phyloP scores from a whole-genome alignment of 92 coral and sea anemone genomes.

The Bergia puertoricense region DNA sequence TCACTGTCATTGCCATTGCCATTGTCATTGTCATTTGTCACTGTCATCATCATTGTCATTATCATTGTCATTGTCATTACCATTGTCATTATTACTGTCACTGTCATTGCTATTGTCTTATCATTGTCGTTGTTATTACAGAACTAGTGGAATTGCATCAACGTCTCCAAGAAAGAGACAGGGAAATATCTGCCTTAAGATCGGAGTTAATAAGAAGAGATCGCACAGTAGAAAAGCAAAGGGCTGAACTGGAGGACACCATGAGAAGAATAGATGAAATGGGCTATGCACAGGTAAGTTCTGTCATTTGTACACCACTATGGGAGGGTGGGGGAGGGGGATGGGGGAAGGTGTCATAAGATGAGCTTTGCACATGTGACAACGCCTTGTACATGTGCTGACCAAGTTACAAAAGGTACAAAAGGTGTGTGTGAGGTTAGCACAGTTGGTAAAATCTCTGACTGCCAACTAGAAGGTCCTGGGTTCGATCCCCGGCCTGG shows the following conservation, averaged over 20 bases:
- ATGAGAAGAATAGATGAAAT: conserved; percentile 75
- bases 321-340: neutral
- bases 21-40: too few relatives aligned
- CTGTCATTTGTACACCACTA: neutral
- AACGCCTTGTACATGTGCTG: too few relatives aligned
- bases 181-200: conserved; percentile 79
- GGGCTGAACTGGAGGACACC: conserved; percentile 83
- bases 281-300: conserved; percentile 77
- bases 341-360: neutral
- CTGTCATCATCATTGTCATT: too few relatives aligned
- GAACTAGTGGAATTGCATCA: conserved; percentile 79
- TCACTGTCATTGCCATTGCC: too few relatives aligned
- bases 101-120: neutral
- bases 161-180: conserved; percentile 80
- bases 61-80: too few relatives aligned
- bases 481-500: too few relatives aligned
- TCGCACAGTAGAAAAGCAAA: conserved; percentile 76
- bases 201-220: conserved; percentile 82
- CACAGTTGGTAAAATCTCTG: too few relatives aligned
- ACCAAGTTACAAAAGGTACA: neutral
- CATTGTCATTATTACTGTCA: too few relatives aligned
- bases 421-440: too few relatives aligned
- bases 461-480: too few relatives aligned
- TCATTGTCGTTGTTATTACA: neutral
- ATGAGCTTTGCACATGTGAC: neutral